Evolutionary conservation across 2,888 invertebrate genomes (phyloP), one percentile per base, ranked within the genome.

Genomic region (Muschampia plurimacula): DNA sequence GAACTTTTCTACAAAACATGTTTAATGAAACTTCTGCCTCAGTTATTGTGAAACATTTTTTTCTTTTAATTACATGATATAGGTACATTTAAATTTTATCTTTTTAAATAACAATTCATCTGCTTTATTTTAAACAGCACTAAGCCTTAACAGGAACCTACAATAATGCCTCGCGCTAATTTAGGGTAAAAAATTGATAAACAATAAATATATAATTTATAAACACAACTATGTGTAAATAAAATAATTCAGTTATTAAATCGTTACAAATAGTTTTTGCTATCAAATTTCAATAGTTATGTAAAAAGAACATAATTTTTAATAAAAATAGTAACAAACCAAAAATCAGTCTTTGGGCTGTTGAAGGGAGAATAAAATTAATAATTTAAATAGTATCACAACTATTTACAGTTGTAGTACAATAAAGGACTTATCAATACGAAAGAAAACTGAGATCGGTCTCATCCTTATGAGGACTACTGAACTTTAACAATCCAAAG

Each of bases 291-390:
- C 7, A 13, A 12, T n/a, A n/a, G n/a, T 49, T 55, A 60, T 46
- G 67, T 60, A 68, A 4, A 15, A 76, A 76, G 69, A 49, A 75
- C 2, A 78, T 74, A 59, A 10, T 28, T 55, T 22, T 55, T 9
- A 7, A 15, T 49, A n/a, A 36, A 64, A 57, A 59, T 28, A 46
- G 36, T 41, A 65, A 70, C 55, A 65, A 59, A 65, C 57, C 65
- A 55, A 76, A 76, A 78, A 82, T 85, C 85, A 85, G 85, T 85
- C 85, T 85, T 85, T 80, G 77, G 75, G 73, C 80, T 82, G 76
- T 76, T 69, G 80, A 81, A 82, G 84, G 85, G 84, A 83, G 84
- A 83, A 15, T n/a, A 78, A 78, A 60, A 15, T n/a, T 79, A 78
- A 60, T 46, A n/a, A 52, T 49, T 32, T 57, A 13, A 68, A 64